phyloP scores from a whole-genome alignment of 2,888 invertebrate genomes.

The Tipula helvola region DNA sequence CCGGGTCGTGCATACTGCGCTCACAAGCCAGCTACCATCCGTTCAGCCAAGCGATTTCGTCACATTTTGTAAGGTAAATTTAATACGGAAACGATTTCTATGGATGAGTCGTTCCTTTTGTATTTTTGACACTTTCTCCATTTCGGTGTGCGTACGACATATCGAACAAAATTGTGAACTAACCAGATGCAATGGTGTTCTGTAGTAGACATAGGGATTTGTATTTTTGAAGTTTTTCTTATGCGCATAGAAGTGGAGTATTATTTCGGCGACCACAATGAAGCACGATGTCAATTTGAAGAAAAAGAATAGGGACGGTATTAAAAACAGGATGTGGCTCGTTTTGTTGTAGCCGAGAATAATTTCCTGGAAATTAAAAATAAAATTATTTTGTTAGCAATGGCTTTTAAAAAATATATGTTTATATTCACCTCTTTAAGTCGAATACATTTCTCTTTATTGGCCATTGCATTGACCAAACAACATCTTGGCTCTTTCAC shows the following conservation, averaged over 20 bases:
- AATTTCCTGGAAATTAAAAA: constrained; percentile 24
- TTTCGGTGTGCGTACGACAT: constrained; percentile 49
- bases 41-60: not conserved
- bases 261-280: constrained; percentile 43
- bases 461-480: constrained; percentile 9
- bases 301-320: constrained; percentile 47
- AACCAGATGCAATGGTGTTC: constrained; percentile 55
- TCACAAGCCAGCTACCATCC: not conserved
- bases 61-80: constrained; percentile 17
- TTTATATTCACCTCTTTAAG: constrained; percentile 17
- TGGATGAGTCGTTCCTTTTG: constrained; percentile 43
- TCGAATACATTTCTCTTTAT: constrained; percentile 17
- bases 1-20: not conserved
- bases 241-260: constrained; percentile 56
- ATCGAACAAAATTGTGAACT: constrained; percentile 55
- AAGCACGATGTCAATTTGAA: constrained; percentile 40
- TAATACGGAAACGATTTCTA: constrained; percentile 22
- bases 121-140: constrained; percentile 48
- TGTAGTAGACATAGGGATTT: constrained; percentile 46
- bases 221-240: constrained; percentile 48
- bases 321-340: constrained; percentile 41
- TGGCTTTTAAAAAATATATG: no score
- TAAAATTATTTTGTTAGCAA: not conserved
- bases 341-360: constrained; percentile 31
- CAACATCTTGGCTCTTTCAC: constrained; percentile 14